Evolutionary conservation across 2,888 invertebrate genomes (phyloP).

Genomic region (Macaria notata): DNA sequence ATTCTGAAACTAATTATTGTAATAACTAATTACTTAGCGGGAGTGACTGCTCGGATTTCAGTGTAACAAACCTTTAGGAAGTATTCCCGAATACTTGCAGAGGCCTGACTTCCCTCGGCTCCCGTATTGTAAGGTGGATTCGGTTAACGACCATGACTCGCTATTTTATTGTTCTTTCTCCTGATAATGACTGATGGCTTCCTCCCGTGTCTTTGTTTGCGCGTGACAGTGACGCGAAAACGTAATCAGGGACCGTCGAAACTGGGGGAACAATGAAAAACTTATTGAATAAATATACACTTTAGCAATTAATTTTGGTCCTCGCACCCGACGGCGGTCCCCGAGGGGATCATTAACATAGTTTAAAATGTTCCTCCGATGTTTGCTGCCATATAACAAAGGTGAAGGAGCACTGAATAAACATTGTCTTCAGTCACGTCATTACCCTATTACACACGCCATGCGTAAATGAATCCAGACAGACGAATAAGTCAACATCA

Average conservation of each 20-base stretch:
- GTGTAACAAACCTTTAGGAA: constrained; percentile 48
- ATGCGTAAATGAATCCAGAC: no score
- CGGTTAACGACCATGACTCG: constrained; percentile 75
- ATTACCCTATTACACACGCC: no score
- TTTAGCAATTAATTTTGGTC: constrained; percentile 46
- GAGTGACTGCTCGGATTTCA: constrained; percentile 56
- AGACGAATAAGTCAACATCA: no score
- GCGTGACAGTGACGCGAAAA: constrained; percentile 73
- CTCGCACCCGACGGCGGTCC: constrained; percentile 19
- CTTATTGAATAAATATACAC: constrained; percentile 50
- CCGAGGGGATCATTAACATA: constrained; percentile 27
- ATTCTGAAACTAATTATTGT: constrained; percentile 46
- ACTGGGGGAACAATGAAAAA: constrained; percentile 56
- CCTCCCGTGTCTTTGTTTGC: constrained; percentile 73
- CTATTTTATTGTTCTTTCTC: constrained; percentile 71
- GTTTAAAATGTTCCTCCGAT: constrained; percentile 21
- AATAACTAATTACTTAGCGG: constrained; percentile 49
- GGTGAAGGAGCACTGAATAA: constrained; percentile 4
- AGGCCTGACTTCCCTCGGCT: constrained; percentile 43
- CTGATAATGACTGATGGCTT: constrained; percentile 79
- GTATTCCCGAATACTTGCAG: constrained; percentile 43
- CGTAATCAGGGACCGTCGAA: constrained; percentile 66
- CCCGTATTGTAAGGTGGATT: constrained; percentile 57
- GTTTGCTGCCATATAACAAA: constrained; percentile 15
- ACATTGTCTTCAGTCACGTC: neutral